Conservation (phyloP, 2,888 invertebrate species). For the Lucinisca nassula region DNA sequence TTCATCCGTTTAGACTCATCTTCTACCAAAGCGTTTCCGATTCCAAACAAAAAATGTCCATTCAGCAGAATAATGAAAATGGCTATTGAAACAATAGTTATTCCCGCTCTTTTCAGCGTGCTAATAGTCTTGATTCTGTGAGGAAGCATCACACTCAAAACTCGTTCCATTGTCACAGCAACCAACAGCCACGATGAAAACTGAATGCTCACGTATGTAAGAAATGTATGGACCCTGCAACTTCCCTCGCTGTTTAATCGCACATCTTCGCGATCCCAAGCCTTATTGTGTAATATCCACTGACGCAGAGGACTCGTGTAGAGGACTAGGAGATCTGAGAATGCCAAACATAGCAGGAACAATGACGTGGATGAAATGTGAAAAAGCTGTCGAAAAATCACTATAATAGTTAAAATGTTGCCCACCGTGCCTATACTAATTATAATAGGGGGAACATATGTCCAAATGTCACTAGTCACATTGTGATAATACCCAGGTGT, state of each 20-base stretch:
- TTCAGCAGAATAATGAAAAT: slow-evolving; percentile 60
- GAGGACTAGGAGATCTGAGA: slow-evolving; percentile 75
- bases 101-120: slow-evolving; percentile 58
- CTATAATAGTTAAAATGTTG: slow-evolving; percentile 74
- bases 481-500: slow-evolving; percentile 55
- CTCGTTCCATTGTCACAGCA: slow-evolving; percentile 80
- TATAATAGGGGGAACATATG: slow-evolving; percentile 74
- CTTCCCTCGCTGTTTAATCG: slow-evolving; percentile 51
- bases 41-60: slow-evolving; percentile 63
- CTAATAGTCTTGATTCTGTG: slow-evolving; percentile 75
- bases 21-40: background rate
- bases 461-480: slow-evolving; percentile 57
- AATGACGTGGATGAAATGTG: slow-evolving; percentile 72
- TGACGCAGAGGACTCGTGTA: slow-evolving; percentile 77
- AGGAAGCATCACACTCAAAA: slow-evolving; percentile 77
- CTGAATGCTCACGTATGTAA: slow-evolving; percentile 78
- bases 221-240: slow-evolving; percentile 73
- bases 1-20: background rate
- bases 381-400: slow-evolving; percentile 68
- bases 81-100: slow-evolving; percentile 50
- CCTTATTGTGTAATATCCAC: slow-evolving; percentile 50
- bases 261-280: slow-evolving; percentile 58
- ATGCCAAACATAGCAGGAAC: slow-evolving; percentile 75
- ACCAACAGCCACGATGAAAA: slow-evolving; percentile 82
- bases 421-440: slow-evolving; percentile 78